Percentiles rank a stretch among this genome's conserved stretches.
Evolutionary conservation across 2,888 invertebrate genomes (phyloP).

Genomic region (Nymphalis urticae): DNA sequence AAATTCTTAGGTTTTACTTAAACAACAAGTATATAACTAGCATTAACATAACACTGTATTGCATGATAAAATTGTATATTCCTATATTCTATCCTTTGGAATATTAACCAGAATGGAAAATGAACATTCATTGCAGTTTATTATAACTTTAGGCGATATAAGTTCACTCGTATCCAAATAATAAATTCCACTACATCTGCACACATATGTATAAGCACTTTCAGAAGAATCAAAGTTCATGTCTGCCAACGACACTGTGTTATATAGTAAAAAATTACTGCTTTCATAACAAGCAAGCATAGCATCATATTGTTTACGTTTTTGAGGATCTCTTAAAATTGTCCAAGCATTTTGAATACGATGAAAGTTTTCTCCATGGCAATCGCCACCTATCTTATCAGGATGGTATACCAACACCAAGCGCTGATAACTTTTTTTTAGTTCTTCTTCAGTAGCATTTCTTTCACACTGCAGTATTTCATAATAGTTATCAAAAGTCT

Average conservation of each 20-base stretch:
- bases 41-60: too few species aligned
- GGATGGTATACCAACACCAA: constrained; percentile 82
- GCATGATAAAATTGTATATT: neutral
- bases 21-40: too few species aligned
- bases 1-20: too few species aligned
- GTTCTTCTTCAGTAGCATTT: constrained; percentile 77
- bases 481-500: constrained; percentile 72
- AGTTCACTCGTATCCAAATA: constrained; percentile 56
- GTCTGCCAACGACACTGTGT: constrained; percentile 75
- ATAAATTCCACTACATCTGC: constrained; percentile 87
- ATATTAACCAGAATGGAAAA: constrained; percentile 83
- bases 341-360: constrained; percentile 87
- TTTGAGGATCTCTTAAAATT: constrained; percentile 81
- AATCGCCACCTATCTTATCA: constrained; percentile 70
- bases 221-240: constrained; percentile 66
- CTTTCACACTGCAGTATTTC: constrained; percentile 78
- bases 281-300: constrained; percentile 81
- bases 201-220: constrained; percentile 76
- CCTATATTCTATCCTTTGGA: constrained; percentile 21
- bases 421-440: constrained; percentile 83
- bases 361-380: constrained; percentile 54
- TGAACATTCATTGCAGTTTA: constrained; percentile 88
- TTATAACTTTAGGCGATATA: constrained; percentile 63
- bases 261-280: constrained; percentile 82
- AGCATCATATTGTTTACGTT: constrained; percentile 85